phyloP scores from a whole-genome alignment of 2,113 vertebrate genomes.

The Cranoglanis bouderius region DNA sequence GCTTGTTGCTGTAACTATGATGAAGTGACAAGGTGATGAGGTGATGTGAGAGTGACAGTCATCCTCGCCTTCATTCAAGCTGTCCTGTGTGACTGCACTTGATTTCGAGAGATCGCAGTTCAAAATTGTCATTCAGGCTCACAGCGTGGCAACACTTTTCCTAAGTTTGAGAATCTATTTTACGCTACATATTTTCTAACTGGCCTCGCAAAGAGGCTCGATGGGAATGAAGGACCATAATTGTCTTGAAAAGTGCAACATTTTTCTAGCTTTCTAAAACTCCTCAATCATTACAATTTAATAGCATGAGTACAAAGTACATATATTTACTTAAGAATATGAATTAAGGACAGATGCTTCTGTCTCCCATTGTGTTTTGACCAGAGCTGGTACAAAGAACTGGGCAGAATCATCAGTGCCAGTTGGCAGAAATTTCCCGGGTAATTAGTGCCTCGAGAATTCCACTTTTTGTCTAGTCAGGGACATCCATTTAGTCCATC shows the following conservation, averaged over 20 bases:
- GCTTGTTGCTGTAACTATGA: conserved; percentile 56
- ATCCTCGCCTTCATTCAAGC: conserved; percentile 44
- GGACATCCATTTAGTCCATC: background rate
- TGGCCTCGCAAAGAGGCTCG: background rate
- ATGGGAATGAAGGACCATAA: background rate
- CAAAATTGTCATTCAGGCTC: conserved; percentile 63
- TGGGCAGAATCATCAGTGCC: conserved; percentile 61
- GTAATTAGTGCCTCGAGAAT: conserved; percentile 43
- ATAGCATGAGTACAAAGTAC: background rate
- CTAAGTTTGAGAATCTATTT: background rate
- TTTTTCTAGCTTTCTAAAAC: background rate
- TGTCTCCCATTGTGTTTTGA: conserved; percentile 53
- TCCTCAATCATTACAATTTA: conserved; percentile 21
- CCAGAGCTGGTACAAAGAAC: conserved; percentile 48
- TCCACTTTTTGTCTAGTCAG: conserved; percentile 37
- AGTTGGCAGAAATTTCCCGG: conserved; percentile 41
- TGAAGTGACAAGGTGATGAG: conserved; percentile 57
- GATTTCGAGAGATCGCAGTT: conserved; percentile 61
- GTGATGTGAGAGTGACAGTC: conserved; percentile 48
- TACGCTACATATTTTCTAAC: background rate
- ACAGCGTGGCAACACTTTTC: conserved; percentile 28
- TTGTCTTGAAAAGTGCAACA: background rate
- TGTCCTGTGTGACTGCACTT: conserved; percentile 55
- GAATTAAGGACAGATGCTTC: conserved; percentile 34
- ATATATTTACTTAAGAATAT: background rate